Evolutionary conservation across 2,113 vertebrate genomes (phyloP), one percentile per base, ranked within the genome.

Genomic region (Struthio camelus): DNA sequence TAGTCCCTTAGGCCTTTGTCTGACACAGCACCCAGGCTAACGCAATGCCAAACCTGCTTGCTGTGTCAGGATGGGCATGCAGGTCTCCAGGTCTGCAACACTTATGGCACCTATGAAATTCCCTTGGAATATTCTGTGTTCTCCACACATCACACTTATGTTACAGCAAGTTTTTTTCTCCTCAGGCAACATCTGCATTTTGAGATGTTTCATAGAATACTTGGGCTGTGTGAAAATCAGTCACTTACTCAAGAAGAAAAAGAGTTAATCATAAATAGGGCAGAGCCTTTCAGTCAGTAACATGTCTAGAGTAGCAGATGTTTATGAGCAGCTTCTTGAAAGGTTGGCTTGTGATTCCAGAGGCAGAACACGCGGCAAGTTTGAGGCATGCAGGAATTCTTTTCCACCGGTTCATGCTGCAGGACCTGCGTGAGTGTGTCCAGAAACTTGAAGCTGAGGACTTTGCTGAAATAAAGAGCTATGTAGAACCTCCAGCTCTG

Each of bases 361-460:
- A 98, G 94, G 96, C 97, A 54, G 98, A 98, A 80, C n/a, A 8
- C 1, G 2, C 20, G 10, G 91, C 95, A 48, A 80, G 97, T 53
- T 44, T 93, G 80, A 97, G 88, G 66, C 75, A 96, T 0, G 90
- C 96, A 11, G 97, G 96, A 24, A 40, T 98, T 73, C 92, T 98
- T 27, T 98, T 98, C 93, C 95, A 98, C 90, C 91, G 87, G 58
- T 85, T 97, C 93, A 98, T 98, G 98, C 97, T 98, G 67, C 97
- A 97, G 87, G 98, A 98, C 65, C 84, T 98, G 76, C 97, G 94
- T 2, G 46, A 97, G 19, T 97, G 97, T 50, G 36, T 98, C 65
- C 65, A 15, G 34, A 87, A 85, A 9, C 95, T 98, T 2, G 8
- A 13, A 19, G 53, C 94, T 6, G 50, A 85, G 51, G 96, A 96